Evolutionary conservation across 2,888 invertebrate species (phyloP), one percentile per base, ranked within the genome.

Genomic region (Ectemnius continuus): DNA sequence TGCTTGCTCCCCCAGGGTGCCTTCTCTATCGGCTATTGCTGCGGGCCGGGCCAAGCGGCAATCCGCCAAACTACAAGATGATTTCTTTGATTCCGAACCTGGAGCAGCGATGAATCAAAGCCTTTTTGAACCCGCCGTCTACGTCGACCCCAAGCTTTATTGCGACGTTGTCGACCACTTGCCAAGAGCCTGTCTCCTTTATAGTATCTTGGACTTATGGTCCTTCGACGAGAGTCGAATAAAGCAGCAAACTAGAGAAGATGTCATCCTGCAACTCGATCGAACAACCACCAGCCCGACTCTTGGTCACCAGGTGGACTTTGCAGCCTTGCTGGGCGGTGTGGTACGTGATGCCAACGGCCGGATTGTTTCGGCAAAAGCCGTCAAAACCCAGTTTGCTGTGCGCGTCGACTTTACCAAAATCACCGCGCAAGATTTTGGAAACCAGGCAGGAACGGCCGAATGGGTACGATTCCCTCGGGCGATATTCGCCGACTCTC

Each of bases 141-240:
- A 93, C 88, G 90, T 94, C 11, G 92, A 92, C 81, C 90, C 93
- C 60, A 91, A 92, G 1, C 88, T 94, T 61, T 95, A 95, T 86
- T 96, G 96, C 89, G 90, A 91, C 73, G 91, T 96, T 78, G 89
- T 95, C 58, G 92, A 94, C 80, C 92, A 91, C 70, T 92, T 96
- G 86, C 92, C 93, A 74, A 88, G 90, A 63, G 92, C 92, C 56
- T 96, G 96, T 87, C 92, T 94, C 70, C 92, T 94, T 76, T 90
- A 92, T 79, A 95, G 94, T 88, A 92, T 96, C 75, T 89, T 95
- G 78, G 95, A 96, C 87, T 90, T 96, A 78, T 96, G 95, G 95
- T 92, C 93, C 58, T 94, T 92, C 86, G 91, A 95, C 86, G 88
- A 91, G 70, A 90, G 91, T 46, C 81, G 91, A 74, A 92, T 96